These are phyloP conservation scores for Gnathonemus echidnorhynchus DNA, from an alignment of 2,113 vertebrate species.

Conservation along the genomic window DNA sequence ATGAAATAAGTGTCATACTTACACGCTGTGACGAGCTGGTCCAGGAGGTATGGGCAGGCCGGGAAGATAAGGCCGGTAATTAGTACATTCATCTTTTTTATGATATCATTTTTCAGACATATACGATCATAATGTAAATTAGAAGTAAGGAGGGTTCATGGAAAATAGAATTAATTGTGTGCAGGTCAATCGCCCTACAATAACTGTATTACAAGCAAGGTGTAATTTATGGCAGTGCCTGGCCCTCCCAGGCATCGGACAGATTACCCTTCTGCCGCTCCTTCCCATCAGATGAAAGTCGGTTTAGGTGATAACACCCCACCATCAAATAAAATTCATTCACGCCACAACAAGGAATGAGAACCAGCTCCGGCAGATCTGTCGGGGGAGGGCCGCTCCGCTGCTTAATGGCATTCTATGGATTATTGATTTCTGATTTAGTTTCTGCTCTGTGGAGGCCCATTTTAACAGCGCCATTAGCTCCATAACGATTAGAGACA, in stretches of 20 bases:
- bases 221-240: slow-evolving; percentile 95
- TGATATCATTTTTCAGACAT: slow-evolving; percentile 99
- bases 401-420: slow-evolving; percentile 82
- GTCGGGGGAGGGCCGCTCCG: slow-evolving; percentile 65
- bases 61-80: slow-evolving; percentile 76
- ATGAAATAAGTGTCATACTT: slow-evolving; percentile 78
- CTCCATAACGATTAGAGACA: slow-evolving; percentile 97
- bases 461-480: slow-evolving; percentile 95
- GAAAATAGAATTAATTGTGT: slow-evolving; percentile 99
- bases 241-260: slow-evolving; percentile 60
- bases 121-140: slow-evolving; percentile 99
- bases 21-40: slow-evolving; percentile 66
- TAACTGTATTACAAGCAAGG: slow-evolving; percentile 87
- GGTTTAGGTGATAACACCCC: slow-evolving; percentile 73
- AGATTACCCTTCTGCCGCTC: slow-evolving; percentile 66
- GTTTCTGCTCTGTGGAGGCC: slow-evolving; percentile 80
- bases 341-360: slow-evolving; percentile 44
- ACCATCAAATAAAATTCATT: slow-evolving; percentile 76
- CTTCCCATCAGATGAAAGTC: slow-evolving; percentile 73
- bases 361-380: slow-evolving; percentile 50
- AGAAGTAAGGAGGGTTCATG: slow-evolving; percentile 99
- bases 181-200: slow-evolving; percentile 96
- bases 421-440: slow-evolving; percentile 98
- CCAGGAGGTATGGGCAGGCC: slow-evolving; percentile 70
- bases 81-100: slow-evolving; percentile 89